Conservation (phyloP, 2,888 invertebrate species). For the Drosophila mulleri region DNA sequence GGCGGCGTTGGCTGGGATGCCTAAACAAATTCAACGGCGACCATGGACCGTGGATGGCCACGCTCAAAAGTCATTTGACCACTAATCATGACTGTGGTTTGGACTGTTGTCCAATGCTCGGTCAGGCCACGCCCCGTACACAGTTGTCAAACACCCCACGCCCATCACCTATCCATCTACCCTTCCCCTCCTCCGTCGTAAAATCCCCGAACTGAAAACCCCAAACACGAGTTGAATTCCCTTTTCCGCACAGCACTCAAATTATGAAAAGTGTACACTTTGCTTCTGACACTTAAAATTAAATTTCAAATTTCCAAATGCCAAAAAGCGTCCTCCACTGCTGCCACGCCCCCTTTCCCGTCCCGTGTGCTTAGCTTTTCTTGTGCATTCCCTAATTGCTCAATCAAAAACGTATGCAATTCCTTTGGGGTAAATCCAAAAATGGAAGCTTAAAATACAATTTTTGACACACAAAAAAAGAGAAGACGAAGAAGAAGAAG, state of each 20-base stretch:
- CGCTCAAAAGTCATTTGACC: conserved; percentile 71
- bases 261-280: conserved; percentile 75
- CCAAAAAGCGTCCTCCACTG: conserved; percentile 3
- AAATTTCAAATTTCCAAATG: conserved; percentile 63
- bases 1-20: not conserved
- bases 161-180: not conserved
- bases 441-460: conserved; percentile 47
- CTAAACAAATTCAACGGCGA: conserved; percentile 20
- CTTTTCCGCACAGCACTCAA: conserved; percentile 59
- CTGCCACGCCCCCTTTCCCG: not conserved
- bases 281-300: conserved; percentile 74
- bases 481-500: conserved; percentile 7
- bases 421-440: conserved; percentile 70
- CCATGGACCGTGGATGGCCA: conserved; percentile 23
- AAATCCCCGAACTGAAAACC: not conserved
- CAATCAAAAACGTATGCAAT: conserved; percentile 79
- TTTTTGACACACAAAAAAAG: conserved; percentile 13
- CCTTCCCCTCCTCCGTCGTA: too few relatives aligned
- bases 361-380: conserved; percentile 1
- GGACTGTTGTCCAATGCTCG: conserved; percentile 45
- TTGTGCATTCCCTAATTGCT: conserved; percentile 71
- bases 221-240: conserved; percentile 44
- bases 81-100: conserved; percentile 74
- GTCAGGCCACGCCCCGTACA: conserved; percentile 29
- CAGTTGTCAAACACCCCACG: conserved; percentile 6